These are phyloP conservation scores for Ricordea florida DNA, from an alignment of 92 coral and sea anemone species.

Conservation along the genomic window DNA sequence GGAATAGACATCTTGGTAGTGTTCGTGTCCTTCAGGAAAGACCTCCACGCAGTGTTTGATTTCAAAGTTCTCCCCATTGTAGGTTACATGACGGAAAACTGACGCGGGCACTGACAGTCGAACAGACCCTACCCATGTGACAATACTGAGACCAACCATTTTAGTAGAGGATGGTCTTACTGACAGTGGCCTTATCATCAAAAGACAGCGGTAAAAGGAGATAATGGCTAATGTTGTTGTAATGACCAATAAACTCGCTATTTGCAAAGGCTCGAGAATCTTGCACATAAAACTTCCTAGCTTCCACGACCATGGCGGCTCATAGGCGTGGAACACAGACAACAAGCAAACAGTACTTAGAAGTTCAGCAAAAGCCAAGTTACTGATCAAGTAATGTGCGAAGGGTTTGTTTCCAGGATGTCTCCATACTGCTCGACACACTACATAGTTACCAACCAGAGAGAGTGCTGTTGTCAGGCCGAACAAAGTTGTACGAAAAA, in stretches of 20 bases:
- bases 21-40: slow-evolving; percentile 1
- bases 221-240: slow-evolving; percentile 33
- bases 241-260: slow-evolving; percentile 6
- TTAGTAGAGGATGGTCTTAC: not conserved
- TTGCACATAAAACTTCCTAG: slow-evolving; percentile 27
- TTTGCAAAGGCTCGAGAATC: slow-evolving; percentile 10
- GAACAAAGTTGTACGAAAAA: slow-evolving; percentile 15
- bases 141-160: not conserved
- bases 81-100: slow-evolving; percentile 2
- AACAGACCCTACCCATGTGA: slow-evolving; percentile 26
- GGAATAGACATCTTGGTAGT: not conserved
- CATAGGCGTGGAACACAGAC: slow-evolving; percentile 23
- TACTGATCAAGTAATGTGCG: slow-evolving; percentile 23
- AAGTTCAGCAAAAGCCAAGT: slow-evolving; percentile 46
- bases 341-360: slow-evolving; percentile 20
- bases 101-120: slow-evolving; percentile 18
- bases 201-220: slow-evolving; percentile 33
- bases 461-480: slow-evolving; percentile 7
- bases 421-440: slow-evolving; percentile 41
- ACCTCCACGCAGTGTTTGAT: not conserved
- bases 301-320: slow-evolving; percentile 27
- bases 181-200: slow-evolving; percentile 12
- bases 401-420: slow-evolving; percentile 15
- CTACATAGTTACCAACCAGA: slow-evolving; percentile 30
- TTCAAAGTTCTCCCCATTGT: not conserved